phyloP scores from a whole-genome alignment of 30 jellyfish, hydroid and myxozoan genomes.

The Catostylus mosaicus region DNA sequence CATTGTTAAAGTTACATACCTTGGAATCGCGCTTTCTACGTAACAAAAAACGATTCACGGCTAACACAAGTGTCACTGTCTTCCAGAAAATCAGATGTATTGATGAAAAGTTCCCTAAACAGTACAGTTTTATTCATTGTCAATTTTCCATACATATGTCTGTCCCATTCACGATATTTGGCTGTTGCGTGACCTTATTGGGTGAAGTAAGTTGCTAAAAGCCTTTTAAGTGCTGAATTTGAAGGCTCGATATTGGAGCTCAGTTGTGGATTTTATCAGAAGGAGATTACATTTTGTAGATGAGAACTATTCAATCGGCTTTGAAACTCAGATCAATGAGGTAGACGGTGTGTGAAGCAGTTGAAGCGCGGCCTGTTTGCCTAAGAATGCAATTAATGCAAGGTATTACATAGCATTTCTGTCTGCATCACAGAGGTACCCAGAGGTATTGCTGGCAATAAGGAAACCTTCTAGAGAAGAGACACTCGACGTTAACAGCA shows the following conservation, averaged over 20 bases:
- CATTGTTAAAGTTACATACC: no score
- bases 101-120: no score
- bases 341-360: not conserved
- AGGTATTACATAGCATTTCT: conserved; percentile 10
- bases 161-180: not conserved
- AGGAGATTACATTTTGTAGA: not conserved
- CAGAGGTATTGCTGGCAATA: not conserved
- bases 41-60: no score
- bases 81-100: no score
- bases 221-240: not conserved
- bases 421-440: not conserved
- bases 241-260: not conserved
- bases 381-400: conserved; percentile 14
- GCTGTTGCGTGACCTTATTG: not conserved
- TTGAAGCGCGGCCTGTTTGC: not conserved
- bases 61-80: no score
- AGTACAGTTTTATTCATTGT: no score
- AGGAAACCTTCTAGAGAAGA: no score
- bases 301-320: conserved; percentile 21
- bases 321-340: not conserved
- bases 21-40: no score
- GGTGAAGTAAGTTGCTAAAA: not conserved
- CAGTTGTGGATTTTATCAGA: not conserved
- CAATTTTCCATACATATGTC: no score
- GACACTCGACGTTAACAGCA: no score